These are phyloP conservation scores for Menidia menidia DNA, from an alignment of 2,797 vertebrate genomes.

Conservation along the genomic window DNA sequence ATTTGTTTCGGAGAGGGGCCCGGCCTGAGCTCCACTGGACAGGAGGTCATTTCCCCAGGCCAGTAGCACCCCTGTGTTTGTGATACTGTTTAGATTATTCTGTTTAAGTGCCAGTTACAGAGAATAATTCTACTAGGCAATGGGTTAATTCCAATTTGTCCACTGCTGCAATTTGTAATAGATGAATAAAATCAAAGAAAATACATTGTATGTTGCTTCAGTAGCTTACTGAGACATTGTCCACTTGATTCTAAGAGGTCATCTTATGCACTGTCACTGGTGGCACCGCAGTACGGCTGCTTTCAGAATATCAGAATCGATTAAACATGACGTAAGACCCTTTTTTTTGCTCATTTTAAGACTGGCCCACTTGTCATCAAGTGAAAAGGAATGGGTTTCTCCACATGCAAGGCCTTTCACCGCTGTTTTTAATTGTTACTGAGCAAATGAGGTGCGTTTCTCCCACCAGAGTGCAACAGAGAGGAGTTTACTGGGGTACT, in stretches of 20 bases:
- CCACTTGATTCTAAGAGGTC: not conserved
- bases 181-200: too few relatives aligned
- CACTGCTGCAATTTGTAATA: too few relatives aligned
- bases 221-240: not conserved
- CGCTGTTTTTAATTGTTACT: slow-evolving; percentile 33
- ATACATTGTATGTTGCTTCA: too few relatives aligned
- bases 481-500: slow-evolving; percentile 27
- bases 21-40: slow-evolving; percentile 44
- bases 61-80: slow-evolving; percentile 38
- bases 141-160: not conserved
- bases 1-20: slow-evolving; percentile 45
- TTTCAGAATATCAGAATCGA: not conserved
- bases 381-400: slow-evolving; percentile 16
- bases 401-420: slow-evolving; percentile 4
- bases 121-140: slow-evolving; percentile 6
- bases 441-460: slow-evolving; percentile 40
- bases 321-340: not conserved
- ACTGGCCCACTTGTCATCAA: not conserved
- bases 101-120: slow-evolving; percentile 3
- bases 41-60: slow-evolving; percentile 59
- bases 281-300: not conserved
- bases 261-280: not conserved
- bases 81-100: slow-evolving; percentile 27
- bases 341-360: not conserved
- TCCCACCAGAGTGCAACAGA: slow-evolving; percentile 3